Evolutionary conservation across 2,888 invertebrate genomes (phyloP).

Genomic region (Patella caerulea): DNA sequence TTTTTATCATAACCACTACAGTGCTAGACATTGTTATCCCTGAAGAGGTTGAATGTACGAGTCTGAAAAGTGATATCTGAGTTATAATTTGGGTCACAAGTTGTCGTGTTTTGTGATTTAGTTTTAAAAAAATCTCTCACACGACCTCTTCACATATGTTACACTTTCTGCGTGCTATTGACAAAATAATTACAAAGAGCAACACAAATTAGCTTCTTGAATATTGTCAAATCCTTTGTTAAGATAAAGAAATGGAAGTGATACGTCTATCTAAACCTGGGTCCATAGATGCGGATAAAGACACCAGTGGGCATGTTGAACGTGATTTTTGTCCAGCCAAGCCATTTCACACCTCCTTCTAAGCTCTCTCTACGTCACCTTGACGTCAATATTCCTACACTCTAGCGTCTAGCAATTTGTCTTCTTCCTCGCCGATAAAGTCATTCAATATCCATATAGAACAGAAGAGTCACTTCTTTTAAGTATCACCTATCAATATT

Average conservation of each 20-base stretch:
- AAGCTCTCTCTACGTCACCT: not conserved
- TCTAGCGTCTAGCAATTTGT: not conserved
- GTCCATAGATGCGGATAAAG: not conserved
- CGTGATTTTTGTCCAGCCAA: not conserved
- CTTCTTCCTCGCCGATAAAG: too few relatives aligned
- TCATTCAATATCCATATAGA: too few relatives aligned
- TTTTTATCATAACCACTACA: too few relatives aligned
- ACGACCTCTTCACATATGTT: constrained; percentile 6
- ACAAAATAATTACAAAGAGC: not conserved
- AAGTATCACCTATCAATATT: too few relatives aligned
- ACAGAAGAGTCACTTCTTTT: too few relatives aligned
- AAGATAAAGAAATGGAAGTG: not conserved
- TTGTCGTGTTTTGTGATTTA: too few relatives aligned
- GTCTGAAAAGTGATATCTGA: too few relatives aligned
- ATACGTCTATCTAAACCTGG: not conserved
- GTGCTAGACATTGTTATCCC: too few relatives aligned
- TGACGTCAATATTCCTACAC: not conserved
- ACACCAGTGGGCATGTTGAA: not conserved
- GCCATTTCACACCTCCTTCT: not conserved
- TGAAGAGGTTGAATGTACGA: too few relatives aligned
- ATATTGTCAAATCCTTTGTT: not conserved
- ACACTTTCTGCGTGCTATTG: constrained; percentile 11
- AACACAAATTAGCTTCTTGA: not conserved
- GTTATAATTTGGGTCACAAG: too few relatives aligned
- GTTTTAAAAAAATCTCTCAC: not conserved